phyloP scores from a whole-genome alignment of 92 coral and sea anemone genomes.

The Montipora capitata region DNA sequence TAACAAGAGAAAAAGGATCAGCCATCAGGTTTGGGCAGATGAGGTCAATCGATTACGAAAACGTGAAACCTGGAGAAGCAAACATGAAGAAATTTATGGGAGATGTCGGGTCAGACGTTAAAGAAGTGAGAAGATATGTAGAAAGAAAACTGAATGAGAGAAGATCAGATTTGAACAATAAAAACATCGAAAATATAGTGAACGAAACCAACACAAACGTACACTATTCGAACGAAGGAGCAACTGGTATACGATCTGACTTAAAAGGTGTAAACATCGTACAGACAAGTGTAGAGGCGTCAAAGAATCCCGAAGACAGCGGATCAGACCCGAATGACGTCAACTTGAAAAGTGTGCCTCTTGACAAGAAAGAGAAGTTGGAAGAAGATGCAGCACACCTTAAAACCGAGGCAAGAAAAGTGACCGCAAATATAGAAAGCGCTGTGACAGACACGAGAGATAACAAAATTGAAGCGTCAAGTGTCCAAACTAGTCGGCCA shows the following conservation, averaged over 20 bases:
- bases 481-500: not conserved
- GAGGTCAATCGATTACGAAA: not conserved
- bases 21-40: constrained; percentile 21
- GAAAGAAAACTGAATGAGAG: no score
- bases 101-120: constrained; percentile 5
- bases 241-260: no score
- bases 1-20: constrained; percentile 18
- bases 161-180: not conserved
- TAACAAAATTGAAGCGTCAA: not conserved
- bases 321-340: no score
- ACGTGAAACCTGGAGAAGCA: not conserved
- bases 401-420: not conserved
- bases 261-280: no score
- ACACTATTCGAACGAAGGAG: no score
- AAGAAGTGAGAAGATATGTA: not conserved
- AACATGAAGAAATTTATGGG: not conserved
- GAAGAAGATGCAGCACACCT: not conserved
- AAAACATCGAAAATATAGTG: not conserved
- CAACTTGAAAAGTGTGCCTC: no score
- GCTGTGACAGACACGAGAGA: not conserved
- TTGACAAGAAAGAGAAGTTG: no score
- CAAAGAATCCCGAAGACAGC: no score
- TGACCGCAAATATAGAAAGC: not conserved
- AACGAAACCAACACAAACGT: not conserved
- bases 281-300: no score